Evolutionary conservation across 2,888 invertebrate species (phyloP), one percentile per base, ranked within the genome.

Genomic region (Pimpla rufipes): DNA sequence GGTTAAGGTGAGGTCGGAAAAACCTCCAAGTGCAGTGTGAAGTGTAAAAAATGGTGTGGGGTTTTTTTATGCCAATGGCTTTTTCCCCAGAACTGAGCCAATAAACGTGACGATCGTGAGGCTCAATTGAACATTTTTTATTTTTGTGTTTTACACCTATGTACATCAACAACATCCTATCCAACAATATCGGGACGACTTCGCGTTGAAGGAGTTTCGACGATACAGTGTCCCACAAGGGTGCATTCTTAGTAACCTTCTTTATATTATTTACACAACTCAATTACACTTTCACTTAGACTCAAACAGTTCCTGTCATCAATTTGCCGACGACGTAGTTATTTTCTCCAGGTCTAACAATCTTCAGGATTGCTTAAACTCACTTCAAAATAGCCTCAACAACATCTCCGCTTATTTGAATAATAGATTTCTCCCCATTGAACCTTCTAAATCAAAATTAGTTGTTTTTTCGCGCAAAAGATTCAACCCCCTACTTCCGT

Each of bases 181-280:
- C n/a, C n/a, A n/a, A n/a, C n/a, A n/a, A n/a, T n/a, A n/a, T n/a
- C n/a, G n/a, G n/a, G n/a, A n/a, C n/a, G n/a, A n/a, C n/a, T n/a
- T n/a, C n/a, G n/a, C n/a, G n/a, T n/a, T n/a, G n/a, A n/a, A n/a
- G n/a, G n/a, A n/a, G n/a, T n/a, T n/a, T n/a, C n/a, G n/a, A n/a
- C n/a, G n/a, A n/a, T n/a, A n/a, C n/a, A n/a, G n/a, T n/a, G n/a
- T 79, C 42, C 64, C 79, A 0, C 84, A 85, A 40, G 76, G 71
- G 1, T 75, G 70, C n/a, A 71, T 57, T 3, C 45, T 82, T 4
- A 78, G 78, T 18, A 74, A 68, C 0, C 67, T 68, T 0, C 57
- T 82, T 0, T 79, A 74, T 40, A 73, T 76, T 10, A 18, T 85
- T 0, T 82, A 85, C 35, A 83, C 75, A 6, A 83, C 55, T 6